Evolutionary conservation across 2,888 invertebrate genomes (phyloP).

Genomic region (Xestia xanthographa): DNA sequence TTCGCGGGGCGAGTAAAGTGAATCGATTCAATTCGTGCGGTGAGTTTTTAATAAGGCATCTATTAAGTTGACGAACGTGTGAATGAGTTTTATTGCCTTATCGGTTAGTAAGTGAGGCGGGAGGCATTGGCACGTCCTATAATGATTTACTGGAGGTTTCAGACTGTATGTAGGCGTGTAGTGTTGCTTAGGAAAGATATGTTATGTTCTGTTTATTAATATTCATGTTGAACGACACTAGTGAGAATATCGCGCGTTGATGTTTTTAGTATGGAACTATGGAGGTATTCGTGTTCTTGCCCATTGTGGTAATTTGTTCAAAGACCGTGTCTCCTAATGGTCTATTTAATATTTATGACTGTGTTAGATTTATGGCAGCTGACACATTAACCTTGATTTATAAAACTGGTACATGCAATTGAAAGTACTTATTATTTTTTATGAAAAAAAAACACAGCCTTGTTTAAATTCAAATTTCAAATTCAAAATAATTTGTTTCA

Average conservation of each 20-base stretch:
- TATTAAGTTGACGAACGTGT: conserved; percentile 89
- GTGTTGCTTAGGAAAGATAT: conserved; percentile 47
- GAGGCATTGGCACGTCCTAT: conserved; percentile 85
- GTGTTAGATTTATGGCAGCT: conserved; percentile 45
- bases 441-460: not conserved
- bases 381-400: conserved; percentile 50
- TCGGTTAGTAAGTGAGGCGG: conserved; percentile 78
- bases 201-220: conserved; percentile 50
- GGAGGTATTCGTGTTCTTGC: conserved; percentile 41
- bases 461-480: no score
- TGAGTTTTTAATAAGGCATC: conserved; percentile 89
- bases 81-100: conserved; percentile 89
- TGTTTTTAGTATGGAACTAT: conserved; percentile 63
- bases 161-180: conserved; percentile 45
- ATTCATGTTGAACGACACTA: conserved; percentile 57
- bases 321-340: conserved; percentile 55
- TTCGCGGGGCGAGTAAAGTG: conserved; percentile 72
- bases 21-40: conserved; percentile 80
- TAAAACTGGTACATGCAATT: conserved; percentile 9
- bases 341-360: conserved; percentile 60
- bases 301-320: conserved; percentile 57
- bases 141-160: conserved; percentile 82
- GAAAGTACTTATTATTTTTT: not conserved
- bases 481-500: no score
- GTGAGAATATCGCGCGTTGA: conserved; percentile 50